Conservation (phyloP, 2,888 invertebrate genomes). For the Notodonta ziczac region DNA sequence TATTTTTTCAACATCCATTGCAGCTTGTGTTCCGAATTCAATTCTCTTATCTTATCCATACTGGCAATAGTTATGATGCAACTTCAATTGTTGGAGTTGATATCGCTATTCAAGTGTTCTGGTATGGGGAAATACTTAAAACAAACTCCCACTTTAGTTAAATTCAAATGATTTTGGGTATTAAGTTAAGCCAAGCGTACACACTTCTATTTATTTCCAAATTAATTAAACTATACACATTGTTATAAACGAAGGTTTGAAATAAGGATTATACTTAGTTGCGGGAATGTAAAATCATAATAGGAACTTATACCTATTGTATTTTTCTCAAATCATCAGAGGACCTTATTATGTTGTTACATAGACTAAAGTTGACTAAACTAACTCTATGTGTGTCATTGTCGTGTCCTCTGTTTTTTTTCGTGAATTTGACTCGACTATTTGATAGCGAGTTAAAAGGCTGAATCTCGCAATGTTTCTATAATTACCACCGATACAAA, state of each 20-base stretch:
- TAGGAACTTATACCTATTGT: too few relatives aligned
- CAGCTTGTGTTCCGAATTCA: background rate
- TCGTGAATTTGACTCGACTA: too few relatives aligned
- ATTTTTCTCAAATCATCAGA: too few relatives aligned
- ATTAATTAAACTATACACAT: constrained; percentile 23
- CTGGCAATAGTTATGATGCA: constrained; percentile 23
- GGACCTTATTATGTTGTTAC: too few relatives aligned
- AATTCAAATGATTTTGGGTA: constrained; percentile 59
- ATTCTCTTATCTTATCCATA: background rate
- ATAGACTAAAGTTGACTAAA: too few relatives aligned
- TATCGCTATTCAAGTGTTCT: constrained; percentile 9
- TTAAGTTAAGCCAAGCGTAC: constrained; percentile 53
- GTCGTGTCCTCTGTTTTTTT: too few relatives aligned
- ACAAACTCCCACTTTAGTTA: constrained; percentile 55
- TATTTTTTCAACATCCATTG: constrained; percentile 28
- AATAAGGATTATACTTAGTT: constrained; percentile 3
- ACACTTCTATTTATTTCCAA: constrained; percentile 35
- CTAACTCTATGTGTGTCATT: too few relatives aligned
- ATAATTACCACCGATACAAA: too few relatives aligned
- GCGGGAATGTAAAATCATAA: too few relatives aligned
- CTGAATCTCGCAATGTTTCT: too few relatives aligned
- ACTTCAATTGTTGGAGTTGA: background rate
- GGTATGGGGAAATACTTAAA: constrained; percentile 44
- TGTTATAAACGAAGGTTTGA: constrained; percentile 15
- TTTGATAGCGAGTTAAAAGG: too few relatives aligned